Conservation (phyloP, 1,140 invertebrate species). For the Leptestheria dahalacensis region DNA sequence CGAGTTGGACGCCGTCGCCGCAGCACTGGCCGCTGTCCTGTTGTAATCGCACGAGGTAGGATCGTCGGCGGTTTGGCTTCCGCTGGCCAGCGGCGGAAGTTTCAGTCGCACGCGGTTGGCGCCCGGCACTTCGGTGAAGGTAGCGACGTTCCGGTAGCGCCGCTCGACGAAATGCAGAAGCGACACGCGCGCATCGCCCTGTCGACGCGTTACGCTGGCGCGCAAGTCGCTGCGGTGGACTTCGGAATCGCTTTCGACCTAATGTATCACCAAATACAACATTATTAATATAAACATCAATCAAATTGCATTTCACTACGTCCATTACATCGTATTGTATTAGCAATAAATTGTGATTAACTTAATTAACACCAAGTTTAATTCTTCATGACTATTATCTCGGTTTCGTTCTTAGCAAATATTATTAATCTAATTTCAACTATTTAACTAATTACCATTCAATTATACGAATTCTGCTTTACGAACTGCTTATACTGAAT, state of each 20-base stretch:
- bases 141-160: conserved; percentile 3
- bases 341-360: too few relatives aligned
- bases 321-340: too few relatives aligned
- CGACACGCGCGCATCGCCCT: background rate
- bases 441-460: too few relatives aligned
- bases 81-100: background rate
- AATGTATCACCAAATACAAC: background rate
- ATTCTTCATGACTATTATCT: too few relatives aligned
- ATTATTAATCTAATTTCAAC: too few relatives aligned
- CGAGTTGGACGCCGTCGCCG: background rate
- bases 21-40: conserved; percentile 7
- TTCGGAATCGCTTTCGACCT: conserved; percentile 10
- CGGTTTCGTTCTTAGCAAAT: too few relatives aligned
- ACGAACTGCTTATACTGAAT: too few relatives aligned
- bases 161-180: conserved; percentile 8
- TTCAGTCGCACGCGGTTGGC: conserved; percentile 7
- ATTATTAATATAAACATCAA: background rate
- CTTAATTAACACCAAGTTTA: too few relatives aligned
- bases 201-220: conserved; percentile 2
- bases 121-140: conserved; percentile 8
- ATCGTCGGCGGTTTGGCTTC: background rate
- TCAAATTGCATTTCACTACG: background rate
- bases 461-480: too few relatives aligned
- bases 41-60: conserved; percentile 1
- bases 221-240: conserved; percentile 8